phyloP scores from a whole-genome alignment of 2,113 vertebrate species.

The Acanthisitta chloris region DNA sequence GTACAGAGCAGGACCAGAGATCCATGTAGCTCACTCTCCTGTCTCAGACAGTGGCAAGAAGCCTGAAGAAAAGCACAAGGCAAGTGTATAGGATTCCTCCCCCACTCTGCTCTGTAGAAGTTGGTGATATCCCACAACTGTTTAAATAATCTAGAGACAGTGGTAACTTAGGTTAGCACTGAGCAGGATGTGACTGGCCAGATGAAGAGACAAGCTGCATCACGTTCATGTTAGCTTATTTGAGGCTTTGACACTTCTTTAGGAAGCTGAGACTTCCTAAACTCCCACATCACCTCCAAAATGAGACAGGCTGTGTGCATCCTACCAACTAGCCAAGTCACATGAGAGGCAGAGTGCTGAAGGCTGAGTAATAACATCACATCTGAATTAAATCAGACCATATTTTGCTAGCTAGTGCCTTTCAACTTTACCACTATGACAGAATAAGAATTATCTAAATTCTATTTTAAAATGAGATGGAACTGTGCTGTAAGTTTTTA shows the following conservation, averaged over 20 bases:
- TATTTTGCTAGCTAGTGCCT: background rate
- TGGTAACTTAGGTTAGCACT: background rate
- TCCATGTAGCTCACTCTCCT: background rate
- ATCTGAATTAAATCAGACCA: background rate
- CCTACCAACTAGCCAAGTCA: background rate
- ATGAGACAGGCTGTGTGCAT: background rate
- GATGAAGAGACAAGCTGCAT: background rate
- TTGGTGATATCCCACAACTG: background rate
- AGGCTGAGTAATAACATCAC: background rate
- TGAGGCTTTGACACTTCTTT: background rate
- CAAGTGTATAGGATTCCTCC: background rate
- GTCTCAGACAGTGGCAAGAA: background rate
- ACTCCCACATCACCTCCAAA: background rate
- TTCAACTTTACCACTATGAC: background rate
- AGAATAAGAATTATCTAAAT: background rate
- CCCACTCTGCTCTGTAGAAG: background rate
- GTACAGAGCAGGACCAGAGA: background rate
- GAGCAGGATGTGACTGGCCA: background rate
- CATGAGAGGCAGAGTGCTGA: background rate
- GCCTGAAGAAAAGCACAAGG: background rate
- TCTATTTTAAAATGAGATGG: background rate
- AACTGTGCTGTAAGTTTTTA: background rate
- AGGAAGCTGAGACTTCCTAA: background rate
- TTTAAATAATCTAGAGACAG: background rate
- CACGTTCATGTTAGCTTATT: background rate